phyloP scores from a whole-genome alignment of 2,113 vertebrate genomes.

The Corythoichthys intestinalis region DNA sequence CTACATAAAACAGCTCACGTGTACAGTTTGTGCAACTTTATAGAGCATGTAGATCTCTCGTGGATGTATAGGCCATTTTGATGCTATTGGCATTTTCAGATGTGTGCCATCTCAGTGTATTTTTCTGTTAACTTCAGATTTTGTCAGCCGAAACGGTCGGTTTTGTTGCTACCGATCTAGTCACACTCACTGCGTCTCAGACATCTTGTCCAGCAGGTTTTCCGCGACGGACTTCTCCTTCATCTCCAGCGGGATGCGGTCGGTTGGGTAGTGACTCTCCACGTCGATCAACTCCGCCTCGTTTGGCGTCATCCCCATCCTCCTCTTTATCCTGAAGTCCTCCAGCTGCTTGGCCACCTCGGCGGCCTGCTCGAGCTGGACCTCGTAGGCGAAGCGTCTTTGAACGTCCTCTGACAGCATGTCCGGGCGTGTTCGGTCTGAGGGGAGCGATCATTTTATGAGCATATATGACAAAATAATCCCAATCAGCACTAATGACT shows the following conservation, averaged over 20 bases:
- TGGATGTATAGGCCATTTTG: too few relatives aligned
- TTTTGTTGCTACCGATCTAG: not conserved
- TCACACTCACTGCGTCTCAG: slow-evolving; percentile 81
- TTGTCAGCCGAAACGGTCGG: not conserved
- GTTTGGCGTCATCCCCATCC: slow-evolving; percentile 88
- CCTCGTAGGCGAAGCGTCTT: slow-evolving; percentile 63
- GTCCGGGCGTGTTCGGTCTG: slow-evolving; percentile 81
- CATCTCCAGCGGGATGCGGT: slow-evolving; percentile 76
- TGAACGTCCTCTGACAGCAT: slow-evolving; percentile 76
- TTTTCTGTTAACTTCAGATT: not conserved
- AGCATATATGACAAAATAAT: too few relatives aligned
- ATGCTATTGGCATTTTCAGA: too few relatives aligned
- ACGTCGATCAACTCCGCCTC: slow-evolving; percentile 78
- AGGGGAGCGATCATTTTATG: not conserved
- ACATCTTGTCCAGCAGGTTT: slow-evolving; percentile 75
- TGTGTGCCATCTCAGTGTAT: too few relatives aligned
- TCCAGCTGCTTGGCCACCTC: slow-evolving; percentile 79
- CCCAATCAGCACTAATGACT: not conserved
- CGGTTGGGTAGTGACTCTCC: slow-evolving; percentile 77
- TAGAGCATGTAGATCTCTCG: too few relatives aligned
- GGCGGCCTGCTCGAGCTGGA: slow-evolving; percentile 63
- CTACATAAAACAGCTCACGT: too few relatives aligned
- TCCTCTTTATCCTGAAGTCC: slow-evolving; percentile 85
- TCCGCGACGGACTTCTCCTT: slow-evolving; percentile 84
- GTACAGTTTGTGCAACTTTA: too few relatives aligned